These are phyloP conservation scores for Urocynchramus pylzowi DNA, from an alignment of 2,113 vertebrate species.

Conservation along the genomic window DNA sequence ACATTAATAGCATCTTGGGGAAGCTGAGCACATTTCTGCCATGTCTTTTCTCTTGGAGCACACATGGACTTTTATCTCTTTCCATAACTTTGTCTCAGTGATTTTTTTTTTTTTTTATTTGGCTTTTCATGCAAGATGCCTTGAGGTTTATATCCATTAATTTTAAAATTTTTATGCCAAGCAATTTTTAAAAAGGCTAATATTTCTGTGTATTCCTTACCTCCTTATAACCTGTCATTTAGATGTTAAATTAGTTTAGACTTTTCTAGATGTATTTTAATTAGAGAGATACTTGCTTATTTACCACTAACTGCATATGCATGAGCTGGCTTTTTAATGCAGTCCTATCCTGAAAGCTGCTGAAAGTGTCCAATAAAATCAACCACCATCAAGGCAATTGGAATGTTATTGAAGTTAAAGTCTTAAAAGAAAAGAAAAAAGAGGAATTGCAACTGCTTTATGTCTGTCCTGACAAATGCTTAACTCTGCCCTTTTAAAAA, in stretches of 20 bases:
- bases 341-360: background rate
- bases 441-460: background rate
- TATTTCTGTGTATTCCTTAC: background rate
- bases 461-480: background rate
- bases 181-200: background rate
- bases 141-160: background rate
- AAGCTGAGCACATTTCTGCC: conserved; percentile 23
- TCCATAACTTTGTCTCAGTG: background rate
- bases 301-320: conserved; percentile 9
- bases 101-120: background rate
- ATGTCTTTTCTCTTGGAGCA: background rate
- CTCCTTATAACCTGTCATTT: background rate
- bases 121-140: background rate
- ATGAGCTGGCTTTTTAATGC: background rate
- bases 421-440: background rate
- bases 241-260: conserved; percentile 25
- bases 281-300: conserved; percentile 24
- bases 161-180: background rate
- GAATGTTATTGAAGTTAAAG: background rate
- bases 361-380: background rate
- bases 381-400: background rate
- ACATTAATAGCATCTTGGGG: background rate
- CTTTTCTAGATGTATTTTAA: conserved; percentile 15
- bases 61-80: background rate
- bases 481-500: background rate